Evolutionary conservation across 2,113 vertebrate species (phyloP).

Genomic region (Thinocorus orbignyianus): DNA sequence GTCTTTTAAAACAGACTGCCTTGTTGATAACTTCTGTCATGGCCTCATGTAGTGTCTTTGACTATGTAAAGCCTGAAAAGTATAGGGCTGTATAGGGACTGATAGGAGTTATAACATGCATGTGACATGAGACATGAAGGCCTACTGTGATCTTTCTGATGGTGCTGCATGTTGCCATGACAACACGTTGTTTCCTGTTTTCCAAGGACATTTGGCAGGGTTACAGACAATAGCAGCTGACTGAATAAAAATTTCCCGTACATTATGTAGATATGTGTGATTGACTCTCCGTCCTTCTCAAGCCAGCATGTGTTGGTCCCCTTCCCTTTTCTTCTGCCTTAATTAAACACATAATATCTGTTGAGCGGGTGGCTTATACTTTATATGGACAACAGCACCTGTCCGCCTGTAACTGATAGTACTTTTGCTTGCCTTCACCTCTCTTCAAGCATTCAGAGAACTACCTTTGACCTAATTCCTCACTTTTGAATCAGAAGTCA

Average conservation of each 20-base stretch:
- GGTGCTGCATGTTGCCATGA: neutral
- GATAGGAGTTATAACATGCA: neutral
- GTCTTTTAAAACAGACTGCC: neutral
- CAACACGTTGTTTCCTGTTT: neutral
- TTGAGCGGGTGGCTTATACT: neutral
- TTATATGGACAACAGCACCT: neutral
- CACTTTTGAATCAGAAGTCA: neutral
- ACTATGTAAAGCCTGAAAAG: neutral
- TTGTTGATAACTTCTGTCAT: neutral
- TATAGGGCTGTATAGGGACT: neutral
- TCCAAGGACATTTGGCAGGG: neutral
- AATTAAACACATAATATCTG: neutral
- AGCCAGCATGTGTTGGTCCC: neutral
- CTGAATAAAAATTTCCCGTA: neutral
- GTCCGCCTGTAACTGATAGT: neutral
- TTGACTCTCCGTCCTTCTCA: neutral
- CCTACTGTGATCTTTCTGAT: neutral
- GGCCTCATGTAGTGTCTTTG: neutral
- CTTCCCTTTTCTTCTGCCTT: neutral
- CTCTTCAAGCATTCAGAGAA: neutral
- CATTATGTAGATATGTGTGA: neutral
- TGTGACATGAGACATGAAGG: neutral
- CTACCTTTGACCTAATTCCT: neutral
- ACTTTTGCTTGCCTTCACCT: neutral
- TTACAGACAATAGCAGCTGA: neutral